Evolutionary conservation across 1,140 invertebrate species (phyloP).

Genomic region (Stratiolaelaps scimitus): DNA sequence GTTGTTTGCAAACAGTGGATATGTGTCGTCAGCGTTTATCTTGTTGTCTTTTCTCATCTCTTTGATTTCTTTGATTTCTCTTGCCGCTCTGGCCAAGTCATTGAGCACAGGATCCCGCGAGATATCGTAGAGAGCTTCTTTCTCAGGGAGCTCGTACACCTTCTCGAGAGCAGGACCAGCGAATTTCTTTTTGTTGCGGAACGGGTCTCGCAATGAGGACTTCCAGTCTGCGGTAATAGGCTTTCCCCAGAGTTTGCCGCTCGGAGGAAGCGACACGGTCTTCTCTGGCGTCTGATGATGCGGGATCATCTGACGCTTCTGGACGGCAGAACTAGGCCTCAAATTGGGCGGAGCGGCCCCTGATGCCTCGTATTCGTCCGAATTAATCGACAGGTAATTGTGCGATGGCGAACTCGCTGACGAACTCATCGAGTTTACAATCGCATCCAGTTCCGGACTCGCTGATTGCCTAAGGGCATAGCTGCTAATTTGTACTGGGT

Average conservation of each 20-base stretch:
- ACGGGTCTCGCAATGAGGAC: constrained; percentile 14
- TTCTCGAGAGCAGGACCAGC: constrained; percentile 6
- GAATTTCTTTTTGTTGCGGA: constrained; percentile 25
- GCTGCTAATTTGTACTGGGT: no score
- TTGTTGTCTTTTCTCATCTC: neutral
- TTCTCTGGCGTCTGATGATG: neutral
- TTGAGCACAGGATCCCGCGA: constrained; percentile 18
- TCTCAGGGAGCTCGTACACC: constrained; percentile 21
- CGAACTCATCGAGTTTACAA: constrained; percentile 18
- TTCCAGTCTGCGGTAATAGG: constrained; percentile 11
- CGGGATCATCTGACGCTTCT: constrained; percentile 20
- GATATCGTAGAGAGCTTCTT: constrained; percentile 26
- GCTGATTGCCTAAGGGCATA: constrained; percentile 2
- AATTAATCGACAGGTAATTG: constrained; percentile 11
- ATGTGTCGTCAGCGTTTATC: constrained; percentile 8
- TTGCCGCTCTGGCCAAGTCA: neutral
- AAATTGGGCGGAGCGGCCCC: neutral
- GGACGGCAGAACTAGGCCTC: neutral
- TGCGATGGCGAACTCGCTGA: constrained; percentile 3
- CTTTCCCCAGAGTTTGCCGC: constrained; percentile 24
- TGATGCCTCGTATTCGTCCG: constrained; percentile 7
- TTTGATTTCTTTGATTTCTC: neutral
- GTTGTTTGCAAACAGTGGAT: neutral
- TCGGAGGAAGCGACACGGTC: constrained; percentile 1
- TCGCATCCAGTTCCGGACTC: constrained; percentile 18